Evolutionary conservation across 2,113 vertebrate genomes (phyloP), one percentile per base, ranked within the genome.

Genomic region (Regulus satrapa): DNA sequence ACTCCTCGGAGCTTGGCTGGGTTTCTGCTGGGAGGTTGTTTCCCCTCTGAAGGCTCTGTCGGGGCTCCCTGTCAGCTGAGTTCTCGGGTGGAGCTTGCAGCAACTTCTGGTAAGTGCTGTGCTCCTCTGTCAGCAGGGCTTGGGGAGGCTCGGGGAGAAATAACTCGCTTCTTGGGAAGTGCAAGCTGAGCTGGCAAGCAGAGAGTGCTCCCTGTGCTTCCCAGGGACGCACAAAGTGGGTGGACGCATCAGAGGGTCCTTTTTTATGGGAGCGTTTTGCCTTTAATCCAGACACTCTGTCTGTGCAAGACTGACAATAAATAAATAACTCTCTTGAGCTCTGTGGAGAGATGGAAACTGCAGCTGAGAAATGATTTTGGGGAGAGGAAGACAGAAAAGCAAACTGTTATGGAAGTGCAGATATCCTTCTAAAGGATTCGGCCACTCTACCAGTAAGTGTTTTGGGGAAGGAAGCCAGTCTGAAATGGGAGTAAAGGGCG

Each of bases 61-160:
- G 88, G 89, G 85, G 25, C 81, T 91, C 62, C 45, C 64, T 31
- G 72, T 94, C 93, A 78, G 75, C 89, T 85, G 93, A 18, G 68
- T 36, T 24, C 85, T 96, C 68, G 96, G 94, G 95, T 96, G 94
- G 96, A 97, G 96, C 90, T 88, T 6, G 85, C 92, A 91, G 88
- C 75, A 78, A 64, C 88, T 93, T 74, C 26, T 74, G 90, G 88
- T 96, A 72, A 96, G 95, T 86, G 94, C 90, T 74, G 78, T 45
- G 92, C 67, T 71, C 82, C 67, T 62, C 28, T 86, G 90, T 61
- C 94, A 88, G 87, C 82, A 38, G 85, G 38, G 88, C 66, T 89
- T 19, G 64, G 71, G 36, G 36, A 83, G 64, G 43, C 34, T 11
- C 81, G 12, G 81, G 52, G 62, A 71, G 62, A 8, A 66, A 19